These are phyloP conservation scores for Calliopsis andreniformis DNA, from an alignment of 1,140 invertebrate genomes.

Conservation along the genomic window DNA sequence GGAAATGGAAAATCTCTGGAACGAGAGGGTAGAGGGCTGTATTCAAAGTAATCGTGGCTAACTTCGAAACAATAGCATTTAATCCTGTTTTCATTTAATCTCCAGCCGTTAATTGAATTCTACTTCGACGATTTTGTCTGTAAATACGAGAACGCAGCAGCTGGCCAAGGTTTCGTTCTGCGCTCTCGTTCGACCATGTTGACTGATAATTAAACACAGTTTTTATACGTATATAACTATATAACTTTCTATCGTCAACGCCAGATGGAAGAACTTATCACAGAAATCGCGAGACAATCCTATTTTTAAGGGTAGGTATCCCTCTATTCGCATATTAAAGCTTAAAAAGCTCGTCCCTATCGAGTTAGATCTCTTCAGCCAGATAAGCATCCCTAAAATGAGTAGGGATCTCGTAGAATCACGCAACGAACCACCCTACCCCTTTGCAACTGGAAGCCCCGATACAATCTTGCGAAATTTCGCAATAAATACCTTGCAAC, in stretches of 20 bases:
- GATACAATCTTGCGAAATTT: constrained; percentile 48
- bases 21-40: too few relatives aligned
- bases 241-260: too few relatives aligned
- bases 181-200: too few relatives aligned
- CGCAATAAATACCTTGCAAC: constrained; percentile 44
- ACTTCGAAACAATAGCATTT: constrained; percentile 5
- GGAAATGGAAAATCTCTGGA: neutral
- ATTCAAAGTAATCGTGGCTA: neutral
- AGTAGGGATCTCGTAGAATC: neutral
- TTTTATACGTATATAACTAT: too few relatives aligned
- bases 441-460: neutral
- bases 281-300: too few relatives aligned
- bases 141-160: neutral
- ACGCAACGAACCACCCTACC: neutral
- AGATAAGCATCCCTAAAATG: neutral
- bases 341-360: too few relatives aligned
- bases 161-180: neutral
- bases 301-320: too few relatives aligned
- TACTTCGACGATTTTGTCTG: neutral
- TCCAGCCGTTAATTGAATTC: neutral
- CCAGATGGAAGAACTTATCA: too few relatives aligned
- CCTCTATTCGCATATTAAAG: too few relatives aligned
- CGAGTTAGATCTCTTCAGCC: too few relatives aligned
- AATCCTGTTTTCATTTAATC: constrained; percentile 16
- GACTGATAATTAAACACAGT: too few relatives aligned